A percentile compares a stretch with the other conserved stretches of the same genome.
Conservation (phyloP, 2,888 invertebrate genomes). For the Sceliomorpha sp. region DNA sequence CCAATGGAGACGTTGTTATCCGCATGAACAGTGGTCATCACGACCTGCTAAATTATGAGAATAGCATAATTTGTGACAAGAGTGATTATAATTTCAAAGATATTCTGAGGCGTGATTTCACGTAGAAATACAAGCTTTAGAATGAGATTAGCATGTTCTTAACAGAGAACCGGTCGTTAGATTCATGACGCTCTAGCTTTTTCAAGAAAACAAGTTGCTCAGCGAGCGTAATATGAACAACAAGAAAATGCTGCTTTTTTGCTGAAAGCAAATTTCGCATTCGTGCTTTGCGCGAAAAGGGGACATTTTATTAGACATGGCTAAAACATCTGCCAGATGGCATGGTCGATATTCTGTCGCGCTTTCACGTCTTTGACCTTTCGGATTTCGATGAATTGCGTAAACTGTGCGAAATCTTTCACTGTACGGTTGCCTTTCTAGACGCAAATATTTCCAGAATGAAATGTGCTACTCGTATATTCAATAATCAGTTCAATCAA, state of each 20-base stretch:
- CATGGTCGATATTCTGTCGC: constrained; percentile 6
- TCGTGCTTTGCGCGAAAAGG: no score
- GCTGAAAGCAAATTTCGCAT: no score
- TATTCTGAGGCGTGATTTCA: constrained; percentile 32
- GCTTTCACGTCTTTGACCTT: constrained; percentile 45
- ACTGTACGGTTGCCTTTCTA: background rate
- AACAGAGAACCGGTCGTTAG: constrained; percentile 22
- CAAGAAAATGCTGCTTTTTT: no score
- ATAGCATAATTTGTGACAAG: constrained; percentile 45
- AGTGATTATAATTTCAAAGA: constrained; percentile 38
- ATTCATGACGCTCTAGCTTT: no score
- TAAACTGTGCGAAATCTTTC: constrained; percentile 13
- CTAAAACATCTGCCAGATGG: no score
- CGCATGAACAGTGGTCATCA: constrained; percentile 32
- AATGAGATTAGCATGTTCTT: constrained; percentile 17
- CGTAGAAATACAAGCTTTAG: constrained; percentile 33
- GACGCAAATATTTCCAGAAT: background rate
- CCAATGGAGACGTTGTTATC: constrained; percentile 29
- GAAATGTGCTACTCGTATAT: background rate
- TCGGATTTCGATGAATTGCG: constrained; percentile 35
- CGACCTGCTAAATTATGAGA: constrained; percentile 28
- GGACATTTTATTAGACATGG: no score
- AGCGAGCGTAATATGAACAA: no score
- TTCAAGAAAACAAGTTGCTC: no score
- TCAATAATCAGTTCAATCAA: no score